Base-by-base conservation (phyloP, 2,888 invertebrate genomes). In the Amblyjoppa proteus region DNA sequence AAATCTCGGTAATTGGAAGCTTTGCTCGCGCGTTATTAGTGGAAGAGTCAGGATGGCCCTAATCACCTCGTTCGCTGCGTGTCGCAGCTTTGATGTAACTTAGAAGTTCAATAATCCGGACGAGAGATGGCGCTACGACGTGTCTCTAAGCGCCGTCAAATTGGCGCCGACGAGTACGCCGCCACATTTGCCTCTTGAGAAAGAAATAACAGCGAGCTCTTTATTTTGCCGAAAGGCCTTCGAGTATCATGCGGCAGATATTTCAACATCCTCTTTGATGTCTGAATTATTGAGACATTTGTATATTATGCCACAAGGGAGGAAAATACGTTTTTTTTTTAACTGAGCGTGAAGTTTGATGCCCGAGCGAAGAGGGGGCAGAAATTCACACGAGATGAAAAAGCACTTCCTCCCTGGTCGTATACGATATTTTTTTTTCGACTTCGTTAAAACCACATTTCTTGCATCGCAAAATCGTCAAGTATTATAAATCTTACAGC, bases 151-250 rank as follows among this genome's bases (percentile, higher is more conserved):
- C 16, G 31, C n/a, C 31, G 45, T 25, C 31, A 64, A 74, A 74
- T 61, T 28, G 74, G 61, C 74, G 74, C 74, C 61, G n/a, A n/a
- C 58, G 28, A 16, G 9, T n/a, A 45, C 45, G 9, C 61, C 73
- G 6, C n/a, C n/a, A 20, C 41, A 41, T 38, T 41, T 38, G 41
- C 7, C n/a, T 6, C 34, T 41, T 20, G 11, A 11, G 45, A 16
- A 49, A 49, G 45, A 16, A 49, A 49, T 49, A 49, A 49, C 16
- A 49, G 45, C 45, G 45, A 16, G 16, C 45, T 16, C 31, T 64
- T 74, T 28, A 28, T 45, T 61, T 16, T 3, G 2, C 45, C 16
- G 45, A 49, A 16, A 49, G 13, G 4, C 45, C 45, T 49, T 49
- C 45, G 45, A 49, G 16, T 13, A 45, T 13, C 13, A 0, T 45